Evolutionary conservation across 2,888 invertebrate genomes (phyloP), one percentile per base, ranked within the genome.

Genomic region (Lasioglossum zephyrum): DNA sequence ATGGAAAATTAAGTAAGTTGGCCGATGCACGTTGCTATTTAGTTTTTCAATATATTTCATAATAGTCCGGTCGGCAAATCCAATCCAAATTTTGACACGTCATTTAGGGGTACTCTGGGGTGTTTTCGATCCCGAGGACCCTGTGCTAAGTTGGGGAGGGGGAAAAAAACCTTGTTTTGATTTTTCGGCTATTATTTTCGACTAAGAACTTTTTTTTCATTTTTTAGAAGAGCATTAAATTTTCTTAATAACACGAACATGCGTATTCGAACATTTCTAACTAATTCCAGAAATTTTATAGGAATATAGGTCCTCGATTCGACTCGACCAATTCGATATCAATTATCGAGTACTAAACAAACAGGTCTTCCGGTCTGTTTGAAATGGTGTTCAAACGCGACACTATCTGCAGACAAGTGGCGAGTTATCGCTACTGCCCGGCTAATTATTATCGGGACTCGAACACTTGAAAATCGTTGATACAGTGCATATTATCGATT

Each of bases 391-490:
- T 39, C 39, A 69, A 69, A 69, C 39, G 39, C 9, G 18, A 39
- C 69, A 18, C 22, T 69, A 69, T 69, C 36, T 39, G 22, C 22
- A 22, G 22, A 39, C 39, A 22, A 39, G 18, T 9, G 31, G 18
- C 31, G 9, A 39, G 39, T 36, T 39, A 69, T 69, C 69, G 22
- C 16, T 41, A 39, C n/a, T n/a, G 2, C 39, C n/a, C 9, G n/a
- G 18, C 47, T 74, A 79, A 79, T 79, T 79, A 79, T 79, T 79
- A 79, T 41, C 8, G 11, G 5, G 39, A 39, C 39, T 49, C 22
- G 6, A 4, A 72, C 47, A 76, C 76, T 76, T 57, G 36, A n/a
- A 76, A 60, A 60, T 44, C 18, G 53, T 41, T n/a, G 81, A 80
- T 76, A 72, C 16, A 72, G 31, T 76, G 57, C 60, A 70, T 63